These are phyloP conservation scores for Coranthus polyacanthus DNA, from an alignment of 2,797 vertebrate genomes.

Conservation along the genomic window DNA sequence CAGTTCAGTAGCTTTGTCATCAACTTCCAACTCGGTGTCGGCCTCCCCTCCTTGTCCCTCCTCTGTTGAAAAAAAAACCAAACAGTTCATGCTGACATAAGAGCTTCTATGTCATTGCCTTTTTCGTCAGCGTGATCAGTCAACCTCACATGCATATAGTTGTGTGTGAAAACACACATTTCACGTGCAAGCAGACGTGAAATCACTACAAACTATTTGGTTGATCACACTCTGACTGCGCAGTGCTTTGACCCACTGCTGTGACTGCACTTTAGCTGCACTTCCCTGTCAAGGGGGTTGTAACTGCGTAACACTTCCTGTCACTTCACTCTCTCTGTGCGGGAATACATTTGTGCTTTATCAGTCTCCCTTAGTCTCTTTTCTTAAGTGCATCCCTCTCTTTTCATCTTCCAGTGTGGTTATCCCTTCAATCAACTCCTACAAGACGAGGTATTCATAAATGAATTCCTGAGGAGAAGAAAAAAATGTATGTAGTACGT, in stretches of 20 bases:
- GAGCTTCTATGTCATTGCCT: conserved; percentile 16
- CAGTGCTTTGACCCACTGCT: conserved; percentile 47
- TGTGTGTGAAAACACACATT: conserved; percentile 1
- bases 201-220: conserved; percentile 8
- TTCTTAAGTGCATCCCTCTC: conserved; percentile 46
- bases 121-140: conserved; percentile 14
- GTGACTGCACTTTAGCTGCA: conserved; percentile 42
- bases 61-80: conserved; percentile 4
- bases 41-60: background rate
- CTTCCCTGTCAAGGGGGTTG: conserved; percentile 28
- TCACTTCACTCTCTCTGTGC: conserved; percentile 47
- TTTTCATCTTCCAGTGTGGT: background rate
- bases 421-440: too few relatives aligned
- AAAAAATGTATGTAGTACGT: too few relatives aligned
- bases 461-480: too few relatives aligned
- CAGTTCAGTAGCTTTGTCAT: conserved; percentile 62
- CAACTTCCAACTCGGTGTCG: conserved; percentile 20
- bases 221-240: background rate
- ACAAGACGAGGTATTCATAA: too few relatives aligned
- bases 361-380: conserved; percentile 49
- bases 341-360: conserved; percentile 31
- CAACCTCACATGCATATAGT: background rate
- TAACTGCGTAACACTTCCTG: conserved; percentile 42
- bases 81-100: conserved; percentile 46
- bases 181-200: conserved; percentile 11